phyloP scores from a whole-genome alignment of 2,113 vertebrate genomes.

The Laticauda colubrina region DNA sequence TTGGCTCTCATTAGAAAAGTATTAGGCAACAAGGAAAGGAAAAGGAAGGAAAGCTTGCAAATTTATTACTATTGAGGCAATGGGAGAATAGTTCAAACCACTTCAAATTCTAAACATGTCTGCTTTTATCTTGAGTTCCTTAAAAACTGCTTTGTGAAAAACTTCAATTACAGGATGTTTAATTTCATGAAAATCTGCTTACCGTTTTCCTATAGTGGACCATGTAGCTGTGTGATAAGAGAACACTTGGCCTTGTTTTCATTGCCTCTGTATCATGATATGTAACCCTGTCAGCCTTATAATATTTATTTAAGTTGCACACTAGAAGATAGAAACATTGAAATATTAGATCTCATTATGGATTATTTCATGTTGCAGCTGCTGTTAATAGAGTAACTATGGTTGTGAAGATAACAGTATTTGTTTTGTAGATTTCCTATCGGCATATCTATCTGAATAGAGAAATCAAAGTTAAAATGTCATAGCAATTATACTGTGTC shows the following conservation, averaged over 20 bases:
- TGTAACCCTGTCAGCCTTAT: conserved; percentile 28
- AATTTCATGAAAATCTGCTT: conserved; percentile 52
- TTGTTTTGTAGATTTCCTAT: neutral
- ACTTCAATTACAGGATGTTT: conserved; percentile 66
- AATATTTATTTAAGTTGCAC: conserved; percentile 37
- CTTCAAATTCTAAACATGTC: conserved; percentile 67
- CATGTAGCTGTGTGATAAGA: conserved; percentile 50
- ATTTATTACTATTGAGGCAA: conserved; percentile 76
- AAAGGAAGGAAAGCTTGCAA: conserved; percentile 41
- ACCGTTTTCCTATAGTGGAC: conserved; percentile 41
- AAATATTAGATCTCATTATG: conserved; percentile 9
- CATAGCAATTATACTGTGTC: neutral
- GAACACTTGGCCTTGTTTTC: conserved; percentile 46
- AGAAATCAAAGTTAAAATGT: neutral
- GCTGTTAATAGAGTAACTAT: neutral
- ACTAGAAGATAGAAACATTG: conserved; percentile 39
- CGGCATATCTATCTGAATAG: neutral
- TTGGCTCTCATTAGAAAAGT: conserved; percentile 27
- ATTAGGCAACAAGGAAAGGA: conserved; percentile 47
- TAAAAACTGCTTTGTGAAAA: conserved; percentile 59
- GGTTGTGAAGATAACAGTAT: neutral
- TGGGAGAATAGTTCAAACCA: conserved; percentile 61
- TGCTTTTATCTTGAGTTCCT: conserved; percentile 64
- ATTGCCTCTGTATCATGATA: conserved; percentile 46
- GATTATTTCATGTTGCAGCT: neutral